Conservation (phyloP, 2,888 invertebrate genomes). For the Cepaea hortensis region DNA sequence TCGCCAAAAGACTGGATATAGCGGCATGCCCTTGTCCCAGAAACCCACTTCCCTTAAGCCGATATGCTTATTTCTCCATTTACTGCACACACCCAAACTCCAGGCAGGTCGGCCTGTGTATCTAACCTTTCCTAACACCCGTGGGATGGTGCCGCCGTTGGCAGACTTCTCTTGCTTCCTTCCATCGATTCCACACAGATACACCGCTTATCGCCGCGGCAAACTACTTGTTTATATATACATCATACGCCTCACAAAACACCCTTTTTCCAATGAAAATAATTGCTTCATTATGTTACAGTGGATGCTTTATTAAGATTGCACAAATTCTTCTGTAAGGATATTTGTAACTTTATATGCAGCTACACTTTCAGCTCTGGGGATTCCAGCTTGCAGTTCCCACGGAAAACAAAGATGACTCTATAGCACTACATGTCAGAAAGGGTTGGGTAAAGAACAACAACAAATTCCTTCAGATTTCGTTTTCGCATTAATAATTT, state of each 20-base stretch:
- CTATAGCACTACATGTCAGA: not conserved
- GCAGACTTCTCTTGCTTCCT: not conserved
- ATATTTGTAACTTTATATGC: constrained; percentile 3
- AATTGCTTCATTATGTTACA: constrained; percentile 36
- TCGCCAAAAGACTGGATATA: not conserved
- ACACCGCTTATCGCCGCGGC: not conserved
- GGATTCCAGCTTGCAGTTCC: not conserved
- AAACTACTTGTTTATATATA: constrained; percentile 19
- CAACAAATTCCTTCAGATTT: not conserved
- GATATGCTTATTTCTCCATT: not conserved
- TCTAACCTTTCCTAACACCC: constrained; percentile 22
- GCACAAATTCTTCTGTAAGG: not conserved
- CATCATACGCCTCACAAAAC: not conserved
- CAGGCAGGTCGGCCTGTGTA: not conserved
- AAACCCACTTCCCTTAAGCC: not conserved
- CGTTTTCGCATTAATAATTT: too few species aligned
- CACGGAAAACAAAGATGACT: not conserved
- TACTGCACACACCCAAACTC: not conserved
- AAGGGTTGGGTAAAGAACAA: not conserved
- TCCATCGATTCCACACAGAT: constrained; percentile 4
- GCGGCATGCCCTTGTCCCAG: not conserved
- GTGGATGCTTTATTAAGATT: constrained; percentile 19
- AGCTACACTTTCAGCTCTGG: not conserved
- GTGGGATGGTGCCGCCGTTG: not conserved
- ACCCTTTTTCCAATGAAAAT: not conserved